phyloP scores from a whole-genome alignment of 37 sponge, comb jelly and placozoan species.

The Bolinopsis microptera region DNA sequence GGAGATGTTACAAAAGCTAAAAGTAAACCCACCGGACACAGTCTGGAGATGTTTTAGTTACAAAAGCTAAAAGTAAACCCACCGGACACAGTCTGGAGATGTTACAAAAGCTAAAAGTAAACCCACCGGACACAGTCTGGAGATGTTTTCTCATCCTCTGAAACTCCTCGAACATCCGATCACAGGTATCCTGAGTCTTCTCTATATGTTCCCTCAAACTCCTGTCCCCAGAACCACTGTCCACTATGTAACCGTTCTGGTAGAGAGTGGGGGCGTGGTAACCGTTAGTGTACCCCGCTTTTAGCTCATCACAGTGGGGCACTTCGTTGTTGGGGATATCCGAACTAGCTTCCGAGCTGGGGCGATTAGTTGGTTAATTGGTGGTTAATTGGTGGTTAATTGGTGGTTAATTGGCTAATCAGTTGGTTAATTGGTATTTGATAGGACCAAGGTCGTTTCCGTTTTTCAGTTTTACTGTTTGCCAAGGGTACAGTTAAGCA shows the following conservation, averaged over 20 bases:
- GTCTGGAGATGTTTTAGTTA: too few species aligned
- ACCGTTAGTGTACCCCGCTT: background rate
- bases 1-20: too few species aligned
- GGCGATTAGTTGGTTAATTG: background rate
- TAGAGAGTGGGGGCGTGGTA: background rate
- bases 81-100: too few species aligned
- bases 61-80: too few species aligned
- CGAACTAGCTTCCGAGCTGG: background rate
- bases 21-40: too few species aligned
- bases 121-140: background rate
- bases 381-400: too few species aligned
- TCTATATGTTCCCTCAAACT: background rate
- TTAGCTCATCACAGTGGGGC: background rate
- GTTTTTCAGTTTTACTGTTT: too few species aligned
- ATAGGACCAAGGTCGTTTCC: too few species aligned
- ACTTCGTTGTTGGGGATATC: background rate
- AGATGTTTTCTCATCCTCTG: conserved; percentile 33
- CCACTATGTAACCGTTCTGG: conserved; percentile 4
- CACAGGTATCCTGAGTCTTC: conserved; percentile 15
- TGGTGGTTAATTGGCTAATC: too few species aligned
- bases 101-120: too few species aligned
- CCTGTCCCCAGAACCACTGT: background rate
- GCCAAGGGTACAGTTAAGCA: too few species aligned
- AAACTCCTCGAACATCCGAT: conserved; percentile 10
- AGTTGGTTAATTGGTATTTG: too few species aligned